phyloP scores from a whole-genome alignment of 2,797 vertebrate species.

The Acomys russatus region DNA sequence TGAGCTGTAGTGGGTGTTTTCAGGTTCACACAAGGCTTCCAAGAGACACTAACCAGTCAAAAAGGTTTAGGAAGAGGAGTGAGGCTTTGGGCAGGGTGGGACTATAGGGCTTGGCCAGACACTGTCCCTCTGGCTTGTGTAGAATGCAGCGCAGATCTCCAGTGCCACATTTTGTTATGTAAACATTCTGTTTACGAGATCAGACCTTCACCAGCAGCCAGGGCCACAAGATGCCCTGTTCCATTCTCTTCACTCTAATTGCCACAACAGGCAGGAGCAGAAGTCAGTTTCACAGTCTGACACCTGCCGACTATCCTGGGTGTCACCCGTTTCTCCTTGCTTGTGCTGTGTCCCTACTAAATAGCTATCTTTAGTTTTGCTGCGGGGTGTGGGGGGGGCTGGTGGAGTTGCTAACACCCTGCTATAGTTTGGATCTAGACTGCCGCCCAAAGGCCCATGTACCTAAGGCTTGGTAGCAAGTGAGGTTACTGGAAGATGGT shows the following conservation, averaged over 20 bases:
- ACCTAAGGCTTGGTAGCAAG: neutral
- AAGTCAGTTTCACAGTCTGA: neutral
- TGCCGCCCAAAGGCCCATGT: neutral
- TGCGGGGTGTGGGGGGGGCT: rapidly evolving
- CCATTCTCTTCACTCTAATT: neutral
- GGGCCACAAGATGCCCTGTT: rapidly evolving
- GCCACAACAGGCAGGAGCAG: too few relatives aligned
- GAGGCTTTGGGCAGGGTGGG: neutral
- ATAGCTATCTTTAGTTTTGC: neutral
- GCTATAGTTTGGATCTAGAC: neutral
- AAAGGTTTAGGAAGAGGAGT: neutral
- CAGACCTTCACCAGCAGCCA: neutral
- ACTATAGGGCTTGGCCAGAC: rapidly evolving
- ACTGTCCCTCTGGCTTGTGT: neutral
- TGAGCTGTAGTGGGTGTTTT: too few relatives aligned
- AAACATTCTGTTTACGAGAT: neutral
- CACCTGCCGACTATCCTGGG: neutral
- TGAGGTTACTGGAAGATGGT: neutral
- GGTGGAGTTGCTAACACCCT: neutral
- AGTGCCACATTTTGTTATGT: too few relatives aligned
- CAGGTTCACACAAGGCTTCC: neutral
- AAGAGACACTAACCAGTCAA: rapidly evolving
- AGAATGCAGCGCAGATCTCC: neutral
- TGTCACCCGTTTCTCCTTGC: rapidly evolving
- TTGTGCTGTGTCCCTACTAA: rapidly evolving